Conservation (phyloP, 2,888 invertebrate species). For the Euproctis similis region DNA sequence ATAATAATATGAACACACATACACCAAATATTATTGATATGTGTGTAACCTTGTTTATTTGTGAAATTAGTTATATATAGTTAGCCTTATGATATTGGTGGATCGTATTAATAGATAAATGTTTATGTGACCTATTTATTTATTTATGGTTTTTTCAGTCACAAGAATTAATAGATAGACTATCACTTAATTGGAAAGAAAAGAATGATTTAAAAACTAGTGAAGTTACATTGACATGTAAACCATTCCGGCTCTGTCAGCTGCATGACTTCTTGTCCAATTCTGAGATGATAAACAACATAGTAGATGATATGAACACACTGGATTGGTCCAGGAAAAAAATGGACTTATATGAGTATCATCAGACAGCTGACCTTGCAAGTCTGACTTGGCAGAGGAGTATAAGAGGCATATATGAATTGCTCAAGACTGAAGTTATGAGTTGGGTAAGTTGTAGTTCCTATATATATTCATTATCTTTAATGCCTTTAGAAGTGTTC, state of each 20-base stretch:
- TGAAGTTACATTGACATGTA: conserved; percentile 70
- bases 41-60: no score
- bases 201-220: conserved; percentile 45
- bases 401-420: conserved; percentile 78
- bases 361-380: conserved; percentile 84
- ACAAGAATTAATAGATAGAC: conserved; percentile 51
- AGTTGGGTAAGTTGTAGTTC: conserved; percentile 74
- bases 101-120: no score
- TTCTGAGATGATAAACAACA: conserved; percentile 72
- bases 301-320: conserved; percentile 81
- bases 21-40: no score
- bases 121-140: no score
- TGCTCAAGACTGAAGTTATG: conserved; percentile 79
- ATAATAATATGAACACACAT: no score
- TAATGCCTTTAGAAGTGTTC: no score
- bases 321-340: conserved; percentile 83
- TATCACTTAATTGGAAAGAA: conserved; percentile 66
- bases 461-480: no score
- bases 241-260: conserved; percentile 82
- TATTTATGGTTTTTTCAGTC: conserved; percentile 37
- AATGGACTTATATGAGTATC: conserved; percentile 92
- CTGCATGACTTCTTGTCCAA: conserved; percentile 78
- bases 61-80: no score
- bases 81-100: no score
- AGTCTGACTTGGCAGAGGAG: conserved; percentile 71